phyloP scores from a whole-genome alignment of 2,888 invertebrate species.

The Zhengitettix transpicula region DNA sequence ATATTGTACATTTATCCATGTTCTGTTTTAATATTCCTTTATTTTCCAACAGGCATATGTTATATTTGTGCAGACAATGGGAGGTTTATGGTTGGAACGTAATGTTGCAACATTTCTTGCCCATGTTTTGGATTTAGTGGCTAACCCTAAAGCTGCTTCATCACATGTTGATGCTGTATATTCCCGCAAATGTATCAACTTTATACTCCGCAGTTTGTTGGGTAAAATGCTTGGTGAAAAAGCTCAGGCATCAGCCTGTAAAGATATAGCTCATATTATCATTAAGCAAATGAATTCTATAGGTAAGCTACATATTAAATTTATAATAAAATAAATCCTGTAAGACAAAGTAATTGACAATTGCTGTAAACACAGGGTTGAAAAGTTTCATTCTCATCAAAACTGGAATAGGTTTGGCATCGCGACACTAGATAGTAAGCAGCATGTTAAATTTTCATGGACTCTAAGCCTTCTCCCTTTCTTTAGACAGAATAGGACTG shows the following conservation, averaged over 20 bases:
- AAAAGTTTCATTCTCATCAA: no score
- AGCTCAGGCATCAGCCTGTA: constrained; percentile 88
- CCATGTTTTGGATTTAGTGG: constrained; percentile 83
- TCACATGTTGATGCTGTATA: constrained; percentile 97
- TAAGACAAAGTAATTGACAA: no score
- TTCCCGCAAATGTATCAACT: constrained; percentile 87
- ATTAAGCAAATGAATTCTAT: constrained; percentile 91
- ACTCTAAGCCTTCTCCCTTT: no score
- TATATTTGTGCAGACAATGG: constrained; percentile 83
- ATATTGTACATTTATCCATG: background rate
- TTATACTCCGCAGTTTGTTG: constrained; percentile 77
- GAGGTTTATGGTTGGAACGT: constrained; percentile 86
- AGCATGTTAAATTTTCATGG: no score
- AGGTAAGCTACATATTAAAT: constrained; percentile 20
- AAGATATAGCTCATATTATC: constrained; percentile 82
- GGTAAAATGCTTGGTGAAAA: constrained; percentile 94
- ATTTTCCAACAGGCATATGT: constrained; percentile 66
- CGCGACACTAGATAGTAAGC: no score
- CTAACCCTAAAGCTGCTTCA: constrained; percentile 87
- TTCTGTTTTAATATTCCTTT: background rate
- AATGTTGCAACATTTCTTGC: constrained; percentile 72
- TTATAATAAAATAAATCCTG: background rate
- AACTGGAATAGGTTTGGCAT: no score
- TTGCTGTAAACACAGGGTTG: no score
- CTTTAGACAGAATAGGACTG: no score